Evolutionary conservation across 2,113 vertebrate species (phyloP).

Genomic region (Australoheros scitulus): DNA sequence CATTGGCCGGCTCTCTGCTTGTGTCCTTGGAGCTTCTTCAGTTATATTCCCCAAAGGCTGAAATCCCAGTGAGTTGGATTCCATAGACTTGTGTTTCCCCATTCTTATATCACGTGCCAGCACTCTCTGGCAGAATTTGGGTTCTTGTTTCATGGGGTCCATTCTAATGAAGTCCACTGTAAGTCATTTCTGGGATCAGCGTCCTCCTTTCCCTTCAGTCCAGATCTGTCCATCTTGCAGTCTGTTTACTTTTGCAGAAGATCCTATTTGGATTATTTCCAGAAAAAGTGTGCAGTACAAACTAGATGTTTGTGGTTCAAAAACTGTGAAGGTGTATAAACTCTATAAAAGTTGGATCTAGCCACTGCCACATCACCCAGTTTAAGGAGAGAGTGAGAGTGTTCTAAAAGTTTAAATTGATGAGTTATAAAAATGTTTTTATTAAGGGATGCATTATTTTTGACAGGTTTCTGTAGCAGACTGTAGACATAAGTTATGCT

Average conservation of each 20-base stretch:
- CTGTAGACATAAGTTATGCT: rapidly evolving
- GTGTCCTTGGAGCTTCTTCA: background rate
- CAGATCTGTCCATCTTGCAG: background rate
- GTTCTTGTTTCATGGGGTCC: background rate
- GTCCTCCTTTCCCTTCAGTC: background rate
- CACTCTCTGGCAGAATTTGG: background rate
- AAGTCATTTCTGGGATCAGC: background rate
- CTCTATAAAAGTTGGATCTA: background rate
- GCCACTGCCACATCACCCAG: background rate
- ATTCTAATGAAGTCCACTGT: background rate
- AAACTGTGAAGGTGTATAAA: background rate
- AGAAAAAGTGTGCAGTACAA: too few relatives aligned
- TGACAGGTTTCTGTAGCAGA: background rate
- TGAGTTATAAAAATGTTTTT: background rate
- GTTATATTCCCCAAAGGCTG: background rate
- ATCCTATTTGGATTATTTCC: background rate
- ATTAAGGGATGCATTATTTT: background rate
- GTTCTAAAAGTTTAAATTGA: background rate
- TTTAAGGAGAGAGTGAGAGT: background rate
- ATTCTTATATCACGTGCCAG: background rate
- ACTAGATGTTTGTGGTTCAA: background rate
- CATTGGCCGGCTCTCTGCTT: background rate
- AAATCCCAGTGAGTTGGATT: background rate
- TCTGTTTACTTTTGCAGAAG: background rate
- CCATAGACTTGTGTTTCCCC: background rate